Evolutionary conservation across 2,888 invertebrate genomes (phyloP).

Genomic region (Mythimna impura): DNA sequence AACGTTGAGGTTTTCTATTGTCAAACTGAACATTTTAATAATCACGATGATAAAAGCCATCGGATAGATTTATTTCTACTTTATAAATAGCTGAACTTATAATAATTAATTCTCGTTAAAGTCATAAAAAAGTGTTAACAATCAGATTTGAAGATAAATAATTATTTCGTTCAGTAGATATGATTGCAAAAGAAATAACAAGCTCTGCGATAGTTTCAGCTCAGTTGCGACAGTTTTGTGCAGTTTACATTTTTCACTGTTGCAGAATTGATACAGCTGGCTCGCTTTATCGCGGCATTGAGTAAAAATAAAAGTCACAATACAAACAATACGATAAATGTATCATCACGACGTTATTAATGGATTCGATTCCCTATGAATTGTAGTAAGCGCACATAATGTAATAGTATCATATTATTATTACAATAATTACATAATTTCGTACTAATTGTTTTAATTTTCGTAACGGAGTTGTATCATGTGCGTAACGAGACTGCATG

Average conservation of each 20-base stretch:
- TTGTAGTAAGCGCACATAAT: background rate
- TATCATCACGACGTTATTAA: background rate
- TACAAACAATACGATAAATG: slow-evolving; percentile 8
- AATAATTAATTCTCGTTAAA: background rate
- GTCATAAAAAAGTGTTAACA: background rate
- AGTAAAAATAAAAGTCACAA: slow-evolving; percentile 9
- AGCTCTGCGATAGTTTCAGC: slow-evolving; percentile 4
- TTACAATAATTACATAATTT: slow-evolving; percentile 3
- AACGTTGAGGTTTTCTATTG: background rate
- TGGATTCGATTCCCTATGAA: background rate
- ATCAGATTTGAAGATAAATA: background rate
- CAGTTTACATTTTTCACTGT: slow-evolving; percentile 7
- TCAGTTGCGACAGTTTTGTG: slow-evolving; percentile 7
- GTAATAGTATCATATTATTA: background rate
- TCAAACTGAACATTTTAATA: background rate
- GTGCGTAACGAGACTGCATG: background rate
- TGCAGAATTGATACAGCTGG: slow-evolving; percentile 8
- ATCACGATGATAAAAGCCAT: background rate
- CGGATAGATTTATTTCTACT: background rate
- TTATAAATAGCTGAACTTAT: background rate
- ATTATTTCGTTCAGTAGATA: background rate
- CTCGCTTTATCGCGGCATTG: background rate
- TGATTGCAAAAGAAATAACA: background rate
- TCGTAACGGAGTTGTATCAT: slow-evolving; percentile 7
- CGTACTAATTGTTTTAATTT: background rate